A percentile compares a stretch with the other conserved stretches of the same genome.
These are phyloP conservation scores for Parus major DNA, from an alignment of 2,113 vertebrate species.

Conservation along the genomic window DNA sequence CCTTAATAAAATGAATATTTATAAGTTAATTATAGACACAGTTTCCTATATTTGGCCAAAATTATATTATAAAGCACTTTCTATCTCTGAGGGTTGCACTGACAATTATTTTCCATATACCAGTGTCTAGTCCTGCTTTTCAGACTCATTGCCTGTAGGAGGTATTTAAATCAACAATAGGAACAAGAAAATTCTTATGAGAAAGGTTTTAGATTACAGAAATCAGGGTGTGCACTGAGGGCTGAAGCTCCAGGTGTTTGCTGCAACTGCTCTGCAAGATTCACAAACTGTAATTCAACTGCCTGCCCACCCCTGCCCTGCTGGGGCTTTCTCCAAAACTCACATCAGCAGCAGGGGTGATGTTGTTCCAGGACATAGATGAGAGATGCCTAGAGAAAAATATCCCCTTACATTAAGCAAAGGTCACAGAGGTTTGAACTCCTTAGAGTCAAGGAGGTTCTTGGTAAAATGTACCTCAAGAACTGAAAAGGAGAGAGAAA, in stretches of 20 bases:
- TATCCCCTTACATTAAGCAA: not conserved
- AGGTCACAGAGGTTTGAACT: not conserved
- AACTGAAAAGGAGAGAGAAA: not conserved
- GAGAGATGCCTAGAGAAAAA: not conserved
- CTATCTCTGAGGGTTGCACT: not conserved
- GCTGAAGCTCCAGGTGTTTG: not conserved
- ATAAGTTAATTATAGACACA: not conserved
- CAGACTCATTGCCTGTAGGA: not conserved
- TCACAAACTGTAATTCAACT: not conserved
- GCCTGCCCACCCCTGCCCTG: not conserved
- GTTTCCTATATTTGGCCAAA: not conserved
- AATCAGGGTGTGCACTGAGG: not conserved
- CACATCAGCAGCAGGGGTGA: not conserved
- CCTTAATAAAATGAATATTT: not conserved
- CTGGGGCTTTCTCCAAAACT: not conserved
- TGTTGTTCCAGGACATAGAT: not conserved
- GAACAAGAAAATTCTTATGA: not conserved
- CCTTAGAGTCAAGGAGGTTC: not conserved
- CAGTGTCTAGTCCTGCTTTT: not conserved
- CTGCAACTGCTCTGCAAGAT: not conserved
- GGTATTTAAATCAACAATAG: not conserved
- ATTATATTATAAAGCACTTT: not conserved
- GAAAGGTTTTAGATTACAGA: not conserved
- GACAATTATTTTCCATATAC: not conserved
- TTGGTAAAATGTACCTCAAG: not conserved